Percentiles rank a stretch among this genome's conserved stretches.
These are phyloP conservation scores for Orestias chungarensis DNA, from an alignment of 2,797 vertebrate species.

Conservation along the genomic window DNA sequence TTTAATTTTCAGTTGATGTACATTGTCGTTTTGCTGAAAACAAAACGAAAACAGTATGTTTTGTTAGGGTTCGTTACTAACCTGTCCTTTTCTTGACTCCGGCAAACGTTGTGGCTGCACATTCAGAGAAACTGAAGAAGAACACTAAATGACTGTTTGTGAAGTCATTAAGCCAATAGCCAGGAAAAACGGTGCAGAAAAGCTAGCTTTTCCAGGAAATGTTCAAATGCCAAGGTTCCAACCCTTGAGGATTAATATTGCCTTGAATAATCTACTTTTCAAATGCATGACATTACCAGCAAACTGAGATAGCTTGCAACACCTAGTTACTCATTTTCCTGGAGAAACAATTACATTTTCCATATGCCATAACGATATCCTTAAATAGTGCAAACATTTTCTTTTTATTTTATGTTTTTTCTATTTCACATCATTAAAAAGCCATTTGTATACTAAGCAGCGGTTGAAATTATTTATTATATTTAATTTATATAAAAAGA, in stretches of 20 bases:
- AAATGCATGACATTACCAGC: constrained; percentile 12
- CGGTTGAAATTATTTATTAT: constrained; percentile 1
- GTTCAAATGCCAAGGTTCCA: constrained; percentile 21
- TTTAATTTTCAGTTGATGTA: background rate
- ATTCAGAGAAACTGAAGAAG: constrained; percentile 16
- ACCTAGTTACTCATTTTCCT: background rate
- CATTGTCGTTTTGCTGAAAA: background rate
- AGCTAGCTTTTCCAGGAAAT: constrained; percentile 21
- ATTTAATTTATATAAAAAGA: constrained; percentile 1
- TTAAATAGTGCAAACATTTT: background rate
- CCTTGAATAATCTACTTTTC: constrained; percentile 22
- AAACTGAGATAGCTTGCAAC: too few species aligned
- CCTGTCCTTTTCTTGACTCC: constrained; percentile 28
- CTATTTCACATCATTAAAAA: background rate
- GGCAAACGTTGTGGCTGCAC: constrained; percentile 13
- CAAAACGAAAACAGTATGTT: background rate
- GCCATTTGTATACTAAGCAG: background rate
- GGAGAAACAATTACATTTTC: background rate
- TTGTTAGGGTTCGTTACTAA: background rate
- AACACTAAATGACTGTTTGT: constrained; percentile 8
- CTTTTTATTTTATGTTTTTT: too few species aligned
- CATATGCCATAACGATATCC: background rate
- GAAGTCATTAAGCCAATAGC: constrained; percentile 35
- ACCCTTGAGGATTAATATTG: constrained; percentile 9
- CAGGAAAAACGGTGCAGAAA: constrained; percentile 26